Evolutionary conservation across 2,113 vertebrate species (phyloP), one percentile per base, ranked within the genome.

Genomic region (Planiliza haematocheilus): DNA sequence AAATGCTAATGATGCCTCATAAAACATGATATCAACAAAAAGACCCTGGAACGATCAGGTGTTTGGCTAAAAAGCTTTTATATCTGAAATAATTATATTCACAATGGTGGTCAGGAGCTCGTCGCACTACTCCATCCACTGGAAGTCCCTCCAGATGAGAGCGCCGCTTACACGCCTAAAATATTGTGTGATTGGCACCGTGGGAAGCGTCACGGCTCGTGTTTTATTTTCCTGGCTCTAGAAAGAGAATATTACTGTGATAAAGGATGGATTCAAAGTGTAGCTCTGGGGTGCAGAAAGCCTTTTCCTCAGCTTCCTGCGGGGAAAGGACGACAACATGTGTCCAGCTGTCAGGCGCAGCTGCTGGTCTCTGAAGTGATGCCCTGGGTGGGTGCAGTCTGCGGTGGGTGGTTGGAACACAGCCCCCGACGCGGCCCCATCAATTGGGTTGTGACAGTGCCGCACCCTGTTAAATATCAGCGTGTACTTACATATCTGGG

Each of bases 301-400:
- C 48, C 62, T 75, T 30, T 57, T 70, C 74, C 69, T 10, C 45
- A 18, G 64, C 69, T 63, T 79, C 82, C 89, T 81, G 68, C 71
- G 21, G 82, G 46, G 83, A 76, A 10, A 67, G 70, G 75, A 75
- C 13, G 51, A 14, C 74, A 84, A 88, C 80, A 80, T 66, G 78
- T 82, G 86, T 88, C 89, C 81, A 89, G 86, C 90, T 91, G 88
- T 88, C 81, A 86, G 56, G 18, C 76, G 7, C 82, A 86, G 87
- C 79, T 77, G 85, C 72, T 14, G 73, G 72, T 49, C 82, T 90
- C 79, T 89, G 80, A 91, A 75, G 83, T 34, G 62, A 64, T 16
- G 45, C 62, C 30, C 73, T 59, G 62, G 73, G 72, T 77, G 84
- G 81, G 70, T 79, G 85, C 51, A 17, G 77, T 52, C 70, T 77